Percentiles rank a stretch among this genome's conserved stretches.
phyloP scores from a whole-genome alignment of 2,797 vertebrate genomes.

The Carapus acus region DNA sequence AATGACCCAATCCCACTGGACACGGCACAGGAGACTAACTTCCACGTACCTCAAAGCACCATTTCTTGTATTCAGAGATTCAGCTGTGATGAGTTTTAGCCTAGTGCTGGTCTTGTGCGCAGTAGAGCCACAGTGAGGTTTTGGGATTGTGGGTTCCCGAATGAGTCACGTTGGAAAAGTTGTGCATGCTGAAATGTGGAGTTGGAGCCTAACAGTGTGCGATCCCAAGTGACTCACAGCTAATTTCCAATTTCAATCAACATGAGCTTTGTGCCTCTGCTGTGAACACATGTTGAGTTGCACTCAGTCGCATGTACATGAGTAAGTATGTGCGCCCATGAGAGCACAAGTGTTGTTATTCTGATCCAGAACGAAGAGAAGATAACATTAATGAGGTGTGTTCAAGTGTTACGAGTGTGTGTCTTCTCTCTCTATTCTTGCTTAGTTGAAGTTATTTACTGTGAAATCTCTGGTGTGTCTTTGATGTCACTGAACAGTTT shows the following conservation, averaged over 20 bases:
- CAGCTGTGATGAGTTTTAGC: not conserved
- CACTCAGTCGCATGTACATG: too few relatives aligned
- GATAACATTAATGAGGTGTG: too few relatives aligned
- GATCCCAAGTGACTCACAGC: conserved; percentile 1
- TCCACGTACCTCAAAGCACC: not conserved
- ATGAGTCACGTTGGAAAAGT: conserved; percentile 2
- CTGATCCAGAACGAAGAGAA: too few relatives aligned
- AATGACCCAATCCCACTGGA: too few relatives aligned
- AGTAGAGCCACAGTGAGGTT: not conserved
- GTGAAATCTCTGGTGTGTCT: too few relatives aligned
- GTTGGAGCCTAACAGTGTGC: conserved; percentile 5
- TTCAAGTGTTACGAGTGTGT: too few relatives aligned
- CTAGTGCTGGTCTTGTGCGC: not conserved
- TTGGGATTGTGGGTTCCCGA: not conserved
- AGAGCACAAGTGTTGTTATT: too few relatives aligned
- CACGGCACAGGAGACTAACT: not conserved
- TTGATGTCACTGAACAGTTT: too few relatives aligned
- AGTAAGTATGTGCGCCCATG: not conserved
- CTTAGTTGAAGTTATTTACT: too few relatives aligned
- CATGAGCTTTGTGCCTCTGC: not conserved
- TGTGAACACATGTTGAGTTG: not conserved
- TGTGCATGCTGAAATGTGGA: conserved; percentile 2
- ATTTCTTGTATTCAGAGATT: not conserved
- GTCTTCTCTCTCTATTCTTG: too few relatives aligned
- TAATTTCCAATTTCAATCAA: conserved; percentile 8